Conservation (phyloP, 64 coral and sea anemone species). For the Stichodactyla mertensii region DNA sequence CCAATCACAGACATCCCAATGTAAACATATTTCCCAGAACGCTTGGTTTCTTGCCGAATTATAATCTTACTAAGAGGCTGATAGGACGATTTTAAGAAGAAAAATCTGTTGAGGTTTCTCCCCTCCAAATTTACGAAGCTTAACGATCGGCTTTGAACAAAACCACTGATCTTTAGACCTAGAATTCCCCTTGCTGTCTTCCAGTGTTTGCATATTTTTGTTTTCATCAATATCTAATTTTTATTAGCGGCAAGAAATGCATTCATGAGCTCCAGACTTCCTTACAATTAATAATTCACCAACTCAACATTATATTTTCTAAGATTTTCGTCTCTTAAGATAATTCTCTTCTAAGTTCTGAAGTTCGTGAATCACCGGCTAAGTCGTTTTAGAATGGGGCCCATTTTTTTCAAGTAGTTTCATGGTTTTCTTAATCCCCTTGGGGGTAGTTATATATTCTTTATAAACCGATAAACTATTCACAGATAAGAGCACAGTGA, state of each 20-base stretch:
- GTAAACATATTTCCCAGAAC: neutral
- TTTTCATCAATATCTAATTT: constrained; percentile 17
- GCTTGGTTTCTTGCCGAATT: neutral
- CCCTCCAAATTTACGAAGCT: neutral
- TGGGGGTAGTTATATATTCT: neutral
- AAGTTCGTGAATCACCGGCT: neutral
- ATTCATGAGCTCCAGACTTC: constrained; percentile 6
- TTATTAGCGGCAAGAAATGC: constrained; percentile 1
- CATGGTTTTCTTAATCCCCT: neutral
- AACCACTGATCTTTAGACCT: neutral
- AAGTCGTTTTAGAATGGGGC: neutral
- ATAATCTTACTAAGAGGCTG: neutral
- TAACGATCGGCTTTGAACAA: neutral
- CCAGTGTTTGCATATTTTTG: constrained; percentile 10
- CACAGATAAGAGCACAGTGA: neutral
- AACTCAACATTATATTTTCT: constrained; percentile 1
- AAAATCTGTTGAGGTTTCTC: neutral
- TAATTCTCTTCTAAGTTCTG: neutral
- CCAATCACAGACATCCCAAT: neutral
- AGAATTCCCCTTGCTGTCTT: neutral
- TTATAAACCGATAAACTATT: neutral
- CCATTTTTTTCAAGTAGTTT: neutral
- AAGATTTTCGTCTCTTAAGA: neutral
- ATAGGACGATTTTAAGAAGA: neutral
- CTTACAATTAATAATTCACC: constrained; percentile 11